Conservation (phyloP, 1,140 invertebrate genomes). For the Heliconius himera region DNA sequence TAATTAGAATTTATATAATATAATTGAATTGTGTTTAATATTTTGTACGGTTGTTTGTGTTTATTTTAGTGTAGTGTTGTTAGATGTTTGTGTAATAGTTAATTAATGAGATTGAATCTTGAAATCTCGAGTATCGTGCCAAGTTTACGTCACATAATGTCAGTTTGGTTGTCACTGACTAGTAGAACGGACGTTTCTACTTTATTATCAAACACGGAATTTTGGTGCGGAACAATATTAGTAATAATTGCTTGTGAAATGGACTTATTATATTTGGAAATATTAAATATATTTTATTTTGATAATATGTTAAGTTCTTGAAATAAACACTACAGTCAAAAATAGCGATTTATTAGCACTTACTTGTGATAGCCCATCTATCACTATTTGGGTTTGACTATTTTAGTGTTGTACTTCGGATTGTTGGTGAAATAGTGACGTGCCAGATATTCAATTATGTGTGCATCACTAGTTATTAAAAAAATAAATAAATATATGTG, state of each 20-base stretch:
- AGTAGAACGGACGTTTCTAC: slow-evolving; percentile 54
- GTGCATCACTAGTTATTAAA: neutral
- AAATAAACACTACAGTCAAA: neutral
- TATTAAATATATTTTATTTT: slow-evolving; percentile 54
- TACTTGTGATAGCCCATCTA: neutral
- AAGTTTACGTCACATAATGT: slow-evolving; percentile 46
- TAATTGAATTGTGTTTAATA: neutral
- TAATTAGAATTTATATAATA: neutral
- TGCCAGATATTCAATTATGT: neutral
- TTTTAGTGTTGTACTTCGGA: neutral
- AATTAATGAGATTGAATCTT: neutral
- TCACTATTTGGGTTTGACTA: neutral
- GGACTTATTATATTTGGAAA: slow-evolving; percentile 77
- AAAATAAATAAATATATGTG: neutral
- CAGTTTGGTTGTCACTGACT: slow-evolving; percentile 64
- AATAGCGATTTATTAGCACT: neutral
- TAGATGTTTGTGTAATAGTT: neutral
- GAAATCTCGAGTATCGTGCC: slow-evolving; percentile 26
- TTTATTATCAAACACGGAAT: slow-evolving; percentile 71
- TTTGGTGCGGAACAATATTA: slow-evolving; percentile 74
- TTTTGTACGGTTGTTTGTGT: neutral
- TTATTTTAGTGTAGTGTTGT: neutral
- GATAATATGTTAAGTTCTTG: neutral
- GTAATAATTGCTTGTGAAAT: slow-evolving; percentile 78
- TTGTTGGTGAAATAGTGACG: neutral